These are phyloP conservation scores for Tenrec ecaudatus DNA, from an alignment of 2,113 vertebrate genomes.

Conservation along the genomic window DNA sequence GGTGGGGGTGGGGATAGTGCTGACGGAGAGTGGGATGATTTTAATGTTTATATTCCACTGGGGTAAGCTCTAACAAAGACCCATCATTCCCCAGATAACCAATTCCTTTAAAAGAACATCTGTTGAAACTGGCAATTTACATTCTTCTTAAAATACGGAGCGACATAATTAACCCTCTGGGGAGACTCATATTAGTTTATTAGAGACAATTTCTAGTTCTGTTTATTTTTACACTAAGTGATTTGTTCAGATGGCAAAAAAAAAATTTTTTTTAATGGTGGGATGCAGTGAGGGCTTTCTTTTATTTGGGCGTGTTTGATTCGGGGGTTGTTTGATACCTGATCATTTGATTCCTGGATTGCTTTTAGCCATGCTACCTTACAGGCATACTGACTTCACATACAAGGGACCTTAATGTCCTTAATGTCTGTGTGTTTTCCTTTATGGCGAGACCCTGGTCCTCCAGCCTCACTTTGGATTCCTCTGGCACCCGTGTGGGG, in stretches of 20 bases:
- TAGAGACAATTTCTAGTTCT: constrained; percentile 82
- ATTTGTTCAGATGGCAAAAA: constrained; percentile 69
- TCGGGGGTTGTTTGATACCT: neutral
- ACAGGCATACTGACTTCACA: neutral
- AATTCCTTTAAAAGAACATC: constrained; percentile 86
- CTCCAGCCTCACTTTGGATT: no score
- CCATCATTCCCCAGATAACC: constrained; percentile 85
- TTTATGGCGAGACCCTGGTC: neutral
- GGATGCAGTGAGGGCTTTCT: neutral
- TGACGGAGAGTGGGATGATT: constrained; percentile 74
- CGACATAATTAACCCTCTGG: constrained; percentile 87
- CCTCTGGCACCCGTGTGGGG: neutral
- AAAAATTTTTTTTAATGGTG: neutral
- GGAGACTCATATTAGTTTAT: constrained; percentile 88
- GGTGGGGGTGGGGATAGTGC: constrained; percentile 11
- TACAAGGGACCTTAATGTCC: neutral
- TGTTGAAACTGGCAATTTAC: constrained; percentile 87
- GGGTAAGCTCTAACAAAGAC: constrained; percentile 84
- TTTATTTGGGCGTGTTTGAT: neutral
- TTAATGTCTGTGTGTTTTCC: accelerated
- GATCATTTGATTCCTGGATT: neutral
- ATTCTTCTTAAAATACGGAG: constrained; percentile 85
- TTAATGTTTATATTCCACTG: constrained; percentile 85
- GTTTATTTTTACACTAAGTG: constrained; percentile 79
- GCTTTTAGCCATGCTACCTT: neutral